Evolutionary conservation across 1,140 invertebrate genomes (phyloP).

Genomic region (Ostrea edulis): DNA sequence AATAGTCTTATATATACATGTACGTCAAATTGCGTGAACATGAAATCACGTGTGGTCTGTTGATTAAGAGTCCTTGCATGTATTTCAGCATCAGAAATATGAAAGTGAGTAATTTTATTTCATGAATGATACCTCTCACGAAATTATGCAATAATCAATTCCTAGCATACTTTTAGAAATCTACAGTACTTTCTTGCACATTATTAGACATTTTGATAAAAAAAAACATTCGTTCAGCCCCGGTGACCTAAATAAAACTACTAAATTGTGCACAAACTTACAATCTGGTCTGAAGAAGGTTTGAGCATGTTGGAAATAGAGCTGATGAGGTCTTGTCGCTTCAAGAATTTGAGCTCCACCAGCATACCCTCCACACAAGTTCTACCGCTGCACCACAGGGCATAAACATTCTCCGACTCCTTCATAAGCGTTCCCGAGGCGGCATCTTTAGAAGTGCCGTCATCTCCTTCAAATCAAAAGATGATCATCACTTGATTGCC

Average conservation of each 20-base stretch:
- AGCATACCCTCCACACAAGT: conserved; percentile 97
- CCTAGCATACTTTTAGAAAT: too few relatives aligned
- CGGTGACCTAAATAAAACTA: not conserved
- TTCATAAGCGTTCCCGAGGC: conserved; percentile 86
- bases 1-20: too few relatives aligned
- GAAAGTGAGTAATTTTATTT: too few relatives aligned
- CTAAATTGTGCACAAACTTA: conserved; percentile 69
- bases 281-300: conserved; percentile 91
- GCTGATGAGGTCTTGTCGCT: conserved; percentile 97
- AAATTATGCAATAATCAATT: too few relatives aligned
- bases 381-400: conserved; percentile 96
- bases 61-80: too few relatives aligned
- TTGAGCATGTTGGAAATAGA: conserved; percentile 91
- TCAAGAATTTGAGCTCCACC: conserved; percentile 95
- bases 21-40: too few relatives aligned
- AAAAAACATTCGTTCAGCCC: too few relatives aligned
- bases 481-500: not conserved
- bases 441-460: conserved; percentile 86
- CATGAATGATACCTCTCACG: too few relatives aligned
- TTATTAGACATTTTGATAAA: too few relatives aligned
- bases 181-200: too few relatives aligned
- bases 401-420: conserved; percentile 97
- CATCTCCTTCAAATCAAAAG: conserved; percentile 82
- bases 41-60: too few relatives aligned
- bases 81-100: too few relatives aligned